Percentiles rank a stretch among this genome's conserved stretches.
Conservation (phyloP, 2,888 invertebrate species). For the Agrotis exclamationis region DNA sequence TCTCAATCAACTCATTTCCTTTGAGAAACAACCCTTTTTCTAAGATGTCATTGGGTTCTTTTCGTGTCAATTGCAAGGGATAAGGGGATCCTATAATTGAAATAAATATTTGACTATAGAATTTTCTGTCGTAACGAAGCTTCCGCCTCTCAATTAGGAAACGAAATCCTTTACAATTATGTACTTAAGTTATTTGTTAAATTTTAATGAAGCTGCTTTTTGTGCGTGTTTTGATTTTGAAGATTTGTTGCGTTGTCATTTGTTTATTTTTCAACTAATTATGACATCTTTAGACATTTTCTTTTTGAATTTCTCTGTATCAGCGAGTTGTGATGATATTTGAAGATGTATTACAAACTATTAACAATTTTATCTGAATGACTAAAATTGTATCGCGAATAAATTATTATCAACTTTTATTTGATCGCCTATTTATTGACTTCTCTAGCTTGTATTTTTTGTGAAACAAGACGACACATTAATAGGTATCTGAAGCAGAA, state of each 20-base stretch:
- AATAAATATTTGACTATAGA: conserved; percentile 87
- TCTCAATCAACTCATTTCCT: conserved; percentile 80
- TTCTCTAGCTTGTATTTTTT: too few species aligned
- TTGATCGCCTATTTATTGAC: too few species aligned
- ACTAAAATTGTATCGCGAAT: too few species aligned
- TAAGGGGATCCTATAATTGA: conserved; percentile 78
- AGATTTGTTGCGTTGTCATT: conserved; percentile 1
- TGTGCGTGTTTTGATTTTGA: conserved; percentile 21
- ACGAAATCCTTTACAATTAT: conserved; percentile 67
- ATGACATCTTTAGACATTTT: background rate
- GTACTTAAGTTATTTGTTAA: conserved; percentile 60
- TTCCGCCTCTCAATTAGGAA: conserved; percentile 70
- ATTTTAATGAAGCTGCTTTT: conserved; percentile 59
- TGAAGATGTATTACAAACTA: too few species aligned
- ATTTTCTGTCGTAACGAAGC: conserved; percentile 80
- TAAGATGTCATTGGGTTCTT: conserved; percentile 83
- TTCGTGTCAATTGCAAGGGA: conserved; percentile 84
- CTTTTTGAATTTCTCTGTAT: background rate
- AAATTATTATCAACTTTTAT: too few species aligned
- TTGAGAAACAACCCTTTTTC: conserved; percentile 82
- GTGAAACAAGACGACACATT: background rate
- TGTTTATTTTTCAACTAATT: conserved; percentile 19
- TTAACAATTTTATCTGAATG: too few species aligned
- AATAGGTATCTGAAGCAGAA: background rate
- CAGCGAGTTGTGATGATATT: too few species aligned